Evolutionary conservation across 2,888 invertebrate genomes (phyloP).

Genomic region (Tanytarsus gracilentus): DNA sequence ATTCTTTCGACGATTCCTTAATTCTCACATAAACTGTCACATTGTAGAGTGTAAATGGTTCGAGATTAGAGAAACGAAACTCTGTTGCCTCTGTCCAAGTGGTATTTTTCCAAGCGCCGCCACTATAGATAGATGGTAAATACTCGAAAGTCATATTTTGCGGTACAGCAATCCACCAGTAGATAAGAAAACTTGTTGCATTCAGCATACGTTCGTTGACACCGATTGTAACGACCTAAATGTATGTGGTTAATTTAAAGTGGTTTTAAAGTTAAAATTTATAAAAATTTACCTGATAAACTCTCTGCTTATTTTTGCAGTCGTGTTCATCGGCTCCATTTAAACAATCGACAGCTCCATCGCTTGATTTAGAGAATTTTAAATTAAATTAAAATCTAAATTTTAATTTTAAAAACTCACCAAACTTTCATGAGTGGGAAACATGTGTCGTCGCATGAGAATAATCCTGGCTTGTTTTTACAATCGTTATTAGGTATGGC

Average conservation of each 20-base stretch:
- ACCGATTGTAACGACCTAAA: constrained; percentile 49
- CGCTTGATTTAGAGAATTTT: too few relatives aligned
- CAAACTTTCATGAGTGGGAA: constrained; percentile 53
- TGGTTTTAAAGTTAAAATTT: background rate
- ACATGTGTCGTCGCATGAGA: constrained; percentile 54
- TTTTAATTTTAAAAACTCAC: too few relatives aligned
- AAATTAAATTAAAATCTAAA: too few relatives aligned
- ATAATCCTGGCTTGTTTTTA: constrained; percentile 40
- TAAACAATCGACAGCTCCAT: constrained; percentile 59
- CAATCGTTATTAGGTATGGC: constrained; percentile 17
- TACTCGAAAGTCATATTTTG: constrained; percentile 47
- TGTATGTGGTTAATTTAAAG: background rate
- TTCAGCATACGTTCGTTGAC: constrained; percentile 56
- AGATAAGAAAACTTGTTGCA: constrained; percentile 53
- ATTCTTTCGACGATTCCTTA: constrained; percentile 46
- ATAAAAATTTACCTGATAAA: constrained; percentile 41
- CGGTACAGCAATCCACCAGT: constrained; percentile 49
- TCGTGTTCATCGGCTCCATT: constrained; percentile 67
- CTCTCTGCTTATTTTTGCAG: constrained; percentile 47
- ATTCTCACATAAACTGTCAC: constrained; percentile 65
- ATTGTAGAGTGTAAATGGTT: constrained; percentile 67
- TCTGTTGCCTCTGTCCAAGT: constrained; percentile 54
- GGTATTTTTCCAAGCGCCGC: constrained; percentile 50
- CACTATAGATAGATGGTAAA: constrained; percentile 54
- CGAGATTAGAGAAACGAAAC: constrained; percentile 53